phyloP scores from a whole-genome alignment of 2,888 invertebrate species.

The Xanthorhoe spadicearia region DNA sequence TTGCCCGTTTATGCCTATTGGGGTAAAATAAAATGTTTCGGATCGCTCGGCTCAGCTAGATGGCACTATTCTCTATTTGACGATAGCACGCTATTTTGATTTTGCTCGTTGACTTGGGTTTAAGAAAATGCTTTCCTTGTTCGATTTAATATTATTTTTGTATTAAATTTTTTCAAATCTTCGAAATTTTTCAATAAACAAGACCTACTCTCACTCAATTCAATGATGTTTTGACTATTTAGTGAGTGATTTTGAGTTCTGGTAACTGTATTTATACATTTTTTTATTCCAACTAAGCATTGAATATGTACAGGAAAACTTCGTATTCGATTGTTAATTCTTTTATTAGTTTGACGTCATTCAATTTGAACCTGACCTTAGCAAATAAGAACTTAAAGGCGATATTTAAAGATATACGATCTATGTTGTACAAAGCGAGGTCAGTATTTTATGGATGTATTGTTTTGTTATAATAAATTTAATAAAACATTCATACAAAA shows the following conservation, averaged over 20 bases:
- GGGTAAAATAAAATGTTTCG: constrained; percentile 72
- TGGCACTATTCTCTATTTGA: constrained; percentile 61
- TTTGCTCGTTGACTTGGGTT: not conserved
- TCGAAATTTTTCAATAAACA: too few species aligned
- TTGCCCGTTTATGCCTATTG: constrained; percentile 67
- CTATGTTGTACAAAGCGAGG: not conserved
- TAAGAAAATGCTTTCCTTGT: constrained; percentile 10
- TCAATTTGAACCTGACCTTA: constrained; percentile 14
- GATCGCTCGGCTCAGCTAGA: constrained; percentile 63
- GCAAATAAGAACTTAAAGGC: constrained; percentile 2
- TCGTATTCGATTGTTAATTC: not conserved
- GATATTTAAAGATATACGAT: constrained; percentile 9
- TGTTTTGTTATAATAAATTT: not conserved
- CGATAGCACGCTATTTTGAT: constrained; percentile 56
- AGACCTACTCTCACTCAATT: too few species aligned
- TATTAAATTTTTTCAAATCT: not conserved
- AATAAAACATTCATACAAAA: not conserved
- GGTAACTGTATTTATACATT: not conserved
- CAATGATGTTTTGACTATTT: too few species aligned
- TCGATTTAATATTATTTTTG: not conserved
- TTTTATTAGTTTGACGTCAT: constrained; percentile 12
- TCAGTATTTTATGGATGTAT: not conserved
- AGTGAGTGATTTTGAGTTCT: not conserved
- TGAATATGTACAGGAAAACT: not conserved
- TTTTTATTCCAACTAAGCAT: not conserved